Evolutionary conservation across 2,888 invertebrate genomes (phyloP), one percentile per base, ranked within the genome.

Genomic region (Spodoptera exigua): DNA sequence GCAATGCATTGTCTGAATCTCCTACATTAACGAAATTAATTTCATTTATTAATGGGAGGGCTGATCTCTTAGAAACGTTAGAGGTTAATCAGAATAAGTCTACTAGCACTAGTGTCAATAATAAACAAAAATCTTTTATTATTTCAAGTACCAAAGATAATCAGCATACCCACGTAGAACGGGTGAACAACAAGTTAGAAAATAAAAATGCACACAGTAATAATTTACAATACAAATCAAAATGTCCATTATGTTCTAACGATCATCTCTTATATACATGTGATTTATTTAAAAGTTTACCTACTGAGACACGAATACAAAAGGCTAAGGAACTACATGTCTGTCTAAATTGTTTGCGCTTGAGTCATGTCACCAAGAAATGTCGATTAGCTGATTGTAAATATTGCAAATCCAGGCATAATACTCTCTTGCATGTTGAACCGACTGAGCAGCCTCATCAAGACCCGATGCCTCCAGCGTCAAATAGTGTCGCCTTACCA

Each of bases 371-470:
- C 2, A 17, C 46, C 12, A 46, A 46, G 35, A 14, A 35, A 17
- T 46, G 46, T 46, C 9, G 17, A 35, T 46, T 46, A 2, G 16
- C 46, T 16, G 17, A 17, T 35, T 46, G 46, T 17, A 46, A 35
- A 46, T 46, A 46, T 46, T 46, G 46, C 35, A 34, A 46, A 35
- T 34, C 12, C n/a, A n/a, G n/a, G n/a, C n/a, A n/a, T n/a, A n/a
- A n/a, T n/a, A n/a, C n/a, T n/a, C n/a, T n/a, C n/a, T 17, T 34
- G 17, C 46, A 46, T 46, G 27, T 46, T 35, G 46, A 46, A 44
- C 13, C 27, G 27, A 44, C 13, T n/a, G 44, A 44, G n/a, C 16
- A 41, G 40, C 11, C 40, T 41, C 12, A 41, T 41, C 40, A 41
- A 17, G 18, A 41, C 18, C 40, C 18, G 2, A 41, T 41, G 18